Conservation (phyloP, 2,797 vertebrate species). For the Phalloptychus januarius region DNA sequence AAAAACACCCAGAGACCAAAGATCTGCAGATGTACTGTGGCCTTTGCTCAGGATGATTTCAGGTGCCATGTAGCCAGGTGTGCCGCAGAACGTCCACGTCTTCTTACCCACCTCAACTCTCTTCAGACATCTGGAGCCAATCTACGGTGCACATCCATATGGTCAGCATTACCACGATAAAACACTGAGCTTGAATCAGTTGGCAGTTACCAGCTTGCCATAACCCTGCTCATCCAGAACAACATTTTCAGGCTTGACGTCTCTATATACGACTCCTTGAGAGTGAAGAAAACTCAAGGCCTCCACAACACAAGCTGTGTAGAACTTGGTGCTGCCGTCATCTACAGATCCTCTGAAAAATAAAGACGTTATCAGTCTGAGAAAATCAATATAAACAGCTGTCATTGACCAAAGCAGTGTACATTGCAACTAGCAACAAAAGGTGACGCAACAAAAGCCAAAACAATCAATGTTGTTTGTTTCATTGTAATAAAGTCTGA, state of each 20-base stretch:
- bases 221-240: slow-evolving; percentile 80
- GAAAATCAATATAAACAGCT: neutral
- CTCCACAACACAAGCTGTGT: slow-evolving; percentile 80
- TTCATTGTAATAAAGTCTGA: slow-evolving; percentile 18
- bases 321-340: slow-evolving; percentile 75
- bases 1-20: slow-evolving; percentile 83
- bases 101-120: slow-evolving; percentile 75
- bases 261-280: slow-evolving; percentile 76
- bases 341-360: slow-evolving; percentile 77
- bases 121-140: slow-evolving; percentile 79
- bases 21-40: slow-evolving; percentile 71
- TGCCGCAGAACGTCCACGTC: slow-evolving; percentile 84
- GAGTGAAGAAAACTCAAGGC: slow-evolving; percentile 79
- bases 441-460: neutral
- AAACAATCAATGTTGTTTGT: neutral
- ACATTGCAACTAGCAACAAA: neutral
- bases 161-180: neutral
- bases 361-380: neutral
- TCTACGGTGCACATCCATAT: slow-evolving; percentile 50
- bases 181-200: neutral
- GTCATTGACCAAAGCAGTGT: neutral
- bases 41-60: slow-evolving; percentile 82
- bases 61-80: slow-evolving; percentile 80
- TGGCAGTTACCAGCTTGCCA: slow-evolving; percentile 80
- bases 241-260: slow-evolving; percentile 83